phyloP scores from a whole-genome alignment of 2,797 vertebrate species.

The Amphiprion clarkii region DNA sequence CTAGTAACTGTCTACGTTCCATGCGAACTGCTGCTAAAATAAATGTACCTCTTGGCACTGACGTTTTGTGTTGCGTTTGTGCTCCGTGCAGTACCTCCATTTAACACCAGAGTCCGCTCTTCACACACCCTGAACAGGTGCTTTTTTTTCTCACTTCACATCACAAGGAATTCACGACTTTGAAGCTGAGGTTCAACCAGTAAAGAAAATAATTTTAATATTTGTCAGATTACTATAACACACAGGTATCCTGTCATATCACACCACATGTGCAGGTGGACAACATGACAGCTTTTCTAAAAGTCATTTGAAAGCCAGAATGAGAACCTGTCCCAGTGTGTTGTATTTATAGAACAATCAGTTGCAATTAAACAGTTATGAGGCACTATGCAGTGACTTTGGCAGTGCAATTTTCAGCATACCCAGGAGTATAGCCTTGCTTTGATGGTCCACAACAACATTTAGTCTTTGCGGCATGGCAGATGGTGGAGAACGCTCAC shows the following conservation, averaged over 20 bases:
- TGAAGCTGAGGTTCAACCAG: slow-evolving; percentile 67
- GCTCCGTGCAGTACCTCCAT: background rate
- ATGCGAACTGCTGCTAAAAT: slow-evolving; percentile 11
- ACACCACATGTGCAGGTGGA: slow-evolving; percentile 41
- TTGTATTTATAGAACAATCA: slow-evolving; percentile 56
- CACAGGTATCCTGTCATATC: slow-evolving; percentile 60
- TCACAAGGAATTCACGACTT: slow-evolving; percentile 38
- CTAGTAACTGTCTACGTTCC: background rate
- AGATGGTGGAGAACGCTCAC: slow-evolving; percentile 46
- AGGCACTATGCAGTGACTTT: slow-evolving; percentile 78
- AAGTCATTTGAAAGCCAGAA: slow-evolving; percentile 45
- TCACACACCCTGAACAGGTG: background rate
- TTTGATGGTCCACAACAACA: slow-evolving; percentile 64
- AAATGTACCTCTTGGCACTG: slow-evolving; percentile 4
- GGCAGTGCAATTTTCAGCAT: slow-evolving; percentile 70
- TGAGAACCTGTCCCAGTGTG: slow-evolving; percentile 34
- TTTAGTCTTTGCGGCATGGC: slow-evolving; percentile 44
- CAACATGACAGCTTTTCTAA: slow-evolving; percentile 44
- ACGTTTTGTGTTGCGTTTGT: background rate
- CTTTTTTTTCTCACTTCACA: background rate
- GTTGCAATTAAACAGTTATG: slow-evolving; percentile 51
- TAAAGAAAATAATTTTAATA: slow-evolving; percentile 85
- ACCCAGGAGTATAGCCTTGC: slow-evolving; percentile 59
- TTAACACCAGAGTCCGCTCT: slow-evolving; percentile 35
- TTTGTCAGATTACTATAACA: slow-evolving; percentile 52